Base-by-base conservation (phyloP, 2,113 vertebrate species). In the Clarias magur region DNA sequence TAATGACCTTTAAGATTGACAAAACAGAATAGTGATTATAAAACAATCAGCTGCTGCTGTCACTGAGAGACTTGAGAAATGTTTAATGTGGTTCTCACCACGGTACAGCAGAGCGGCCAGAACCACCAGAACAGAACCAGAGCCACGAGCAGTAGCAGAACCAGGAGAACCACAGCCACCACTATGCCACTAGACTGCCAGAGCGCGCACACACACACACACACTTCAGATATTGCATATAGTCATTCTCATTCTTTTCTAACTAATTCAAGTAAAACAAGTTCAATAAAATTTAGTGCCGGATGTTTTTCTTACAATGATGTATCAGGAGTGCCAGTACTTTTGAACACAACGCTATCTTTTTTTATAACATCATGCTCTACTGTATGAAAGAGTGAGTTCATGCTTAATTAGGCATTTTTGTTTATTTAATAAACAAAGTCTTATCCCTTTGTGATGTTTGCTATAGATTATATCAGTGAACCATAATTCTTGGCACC, bases 31-130 rank as follows among this genome's bases (percentile, higher is more conserved):
- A 3, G n/a, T 63, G 19, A 70, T 85, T 81, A 70, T 17, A 16
- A 11, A 76, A 34, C 65, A 48, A 57, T 56, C 4, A 8, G 1
- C 60, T 76, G 25, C 11, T 65, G 30, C 53, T 25, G 80, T 48
- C 54, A 62, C 25, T n/a, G 59, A 67, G 15, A 13, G 16, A 81
- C 34, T 16, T 3, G 9, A 16, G 12, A 16, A 59, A 15, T 56
- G 34, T 65, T 48, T n/a, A 25, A 17, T 25, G 65, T 12, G 25
- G 63, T 63, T 30, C 96, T 96, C 84, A 97, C 97, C 97, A 99
- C 96, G 91, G 97, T 99, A 94, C 98, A 99, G 95, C 97, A 99
- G 85, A 99, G 96, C 48, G 97, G 98, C 98, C 98, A 99, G 93
- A 99, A 98, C 98, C 98, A 99, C 98, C 98, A 99, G 83, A 99